Evolutionary conservation across 2,797 vertebrate genomes (phyloP).

Genomic region (Aphelocoma californica): DNA sequence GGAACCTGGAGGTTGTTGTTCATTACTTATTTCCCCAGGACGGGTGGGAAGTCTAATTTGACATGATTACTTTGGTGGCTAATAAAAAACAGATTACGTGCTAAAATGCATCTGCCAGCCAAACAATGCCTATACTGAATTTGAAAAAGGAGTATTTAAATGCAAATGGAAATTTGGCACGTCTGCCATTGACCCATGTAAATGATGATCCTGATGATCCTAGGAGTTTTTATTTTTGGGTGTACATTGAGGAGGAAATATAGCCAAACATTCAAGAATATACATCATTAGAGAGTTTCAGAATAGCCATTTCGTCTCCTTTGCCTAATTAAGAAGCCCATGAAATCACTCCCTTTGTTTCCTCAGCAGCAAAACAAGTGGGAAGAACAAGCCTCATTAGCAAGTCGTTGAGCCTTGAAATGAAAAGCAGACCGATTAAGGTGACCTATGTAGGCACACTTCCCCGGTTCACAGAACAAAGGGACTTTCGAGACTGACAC

Average conservation of each 20-base stretch:
- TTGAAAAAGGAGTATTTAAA: slow-evolving; percentile 68
- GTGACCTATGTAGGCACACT: neutral
- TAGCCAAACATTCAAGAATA: neutral
- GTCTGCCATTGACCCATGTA: slow-evolving; percentile 14
- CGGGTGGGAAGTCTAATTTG: neutral
- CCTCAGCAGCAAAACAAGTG: neutral
- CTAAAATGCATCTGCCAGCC: slow-evolving; percentile 51
- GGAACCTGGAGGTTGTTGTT: neutral
- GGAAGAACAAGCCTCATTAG: slow-evolving; percentile 12
- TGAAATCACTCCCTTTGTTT: slow-evolving; percentile 30
- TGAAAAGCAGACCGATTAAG: slow-evolving; percentile 17
- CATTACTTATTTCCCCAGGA: neutral
- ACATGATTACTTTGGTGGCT: slow-evolving; percentile 31
- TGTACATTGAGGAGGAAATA: slow-evolving; percentile 17
- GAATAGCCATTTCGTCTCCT: neutral
- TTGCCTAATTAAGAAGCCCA: neutral
- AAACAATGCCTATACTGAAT: slow-evolving; percentile 39
- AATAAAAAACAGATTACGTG: slow-evolving; percentile 8
- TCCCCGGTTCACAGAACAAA: slow-evolving; percentile 4
- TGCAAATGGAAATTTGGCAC: slow-evolving; percentile 53
- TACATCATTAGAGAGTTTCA: slow-evolving; percentile 1
- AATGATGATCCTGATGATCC: slow-evolving; percentile 18
- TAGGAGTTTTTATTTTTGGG: neutral
- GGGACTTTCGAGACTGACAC: neutral
- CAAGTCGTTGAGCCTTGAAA: slow-evolving; percentile 24